Evolutionary conservation across 1,140 invertebrate species (phyloP), one percentile per base, ranked within the genome.

Genomic region (Asbolus verrucosus): DNA sequence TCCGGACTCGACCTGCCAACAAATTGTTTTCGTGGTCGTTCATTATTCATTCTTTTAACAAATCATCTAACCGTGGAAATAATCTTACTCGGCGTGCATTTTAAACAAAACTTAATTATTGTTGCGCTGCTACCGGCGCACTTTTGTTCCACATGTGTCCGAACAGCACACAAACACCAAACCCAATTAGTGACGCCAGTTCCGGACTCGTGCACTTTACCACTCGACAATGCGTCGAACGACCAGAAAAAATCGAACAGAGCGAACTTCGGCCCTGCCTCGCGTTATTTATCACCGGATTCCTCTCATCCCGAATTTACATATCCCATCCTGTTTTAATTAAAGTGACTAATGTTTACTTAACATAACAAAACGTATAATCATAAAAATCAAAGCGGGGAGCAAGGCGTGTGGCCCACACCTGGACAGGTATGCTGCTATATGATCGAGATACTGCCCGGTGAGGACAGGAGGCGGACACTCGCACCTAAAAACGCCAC

Each of bases 291-390:
- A 54, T 54, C 46, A 73, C 74, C 72, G 72, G 74, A 76, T 76
- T 76, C 72, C 67, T 65, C 67, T 70, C 66, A 76, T 72, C 72
- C 24, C 66, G 67, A 66, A 76, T 76, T 75, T 76, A 73, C 75
- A 76, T 76, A 75, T 70, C 46, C 73, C 70, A 70, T 74, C 69
- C 67, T 69, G 67, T 67, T 76, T 75, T 76, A 75, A 76, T 76
- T 76, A 75, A 76, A 73, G 71, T 76, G 75, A 76, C 75, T 76
- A 76, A 76, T 76, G 75, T 76, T 76, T 76, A 75, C 73, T 76
- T 76, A 76, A 76, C 75, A 76, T 76, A 76, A 76, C 75, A 76
- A 76, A 76, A 76, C 75, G 66, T 76, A 72, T 72, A 73, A 76
- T 76, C 75, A 72, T 73, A 75, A 73, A 71, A 74, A 75, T 76